Conservation (phyloP, 2,888 invertebrate genomes). For the Limenitis arthemis region DNA sequence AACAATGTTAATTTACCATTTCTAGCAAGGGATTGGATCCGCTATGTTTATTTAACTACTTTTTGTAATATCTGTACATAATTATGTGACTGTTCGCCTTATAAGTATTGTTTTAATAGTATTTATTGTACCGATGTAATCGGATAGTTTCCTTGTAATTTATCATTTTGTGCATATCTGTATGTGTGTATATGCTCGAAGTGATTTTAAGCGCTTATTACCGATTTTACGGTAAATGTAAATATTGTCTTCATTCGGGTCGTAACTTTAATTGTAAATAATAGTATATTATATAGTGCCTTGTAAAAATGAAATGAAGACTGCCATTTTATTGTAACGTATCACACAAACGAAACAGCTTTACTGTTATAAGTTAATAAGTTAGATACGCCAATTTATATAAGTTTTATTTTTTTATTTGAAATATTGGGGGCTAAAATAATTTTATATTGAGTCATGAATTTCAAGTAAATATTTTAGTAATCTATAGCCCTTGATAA, state of each 20-base stretch:
- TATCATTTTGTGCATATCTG: constrained; percentile 65
- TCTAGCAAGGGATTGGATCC: not conserved
- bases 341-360: constrained; percentile 60
- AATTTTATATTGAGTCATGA: constrained; percentile 12
- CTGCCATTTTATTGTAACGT: constrained; percentile 65
- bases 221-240: constrained; percentile 71
- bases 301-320: constrained; percentile 64
- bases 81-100: constrained; percentile 54
- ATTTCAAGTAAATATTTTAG: not conserved
- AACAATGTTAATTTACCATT: not conserved
- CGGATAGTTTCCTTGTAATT: constrained; percentile 44
- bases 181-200: constrained; percentile 61
- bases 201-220: constrained; percentile 69
- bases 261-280: constrained; percentile 64
- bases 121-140: constrained; percentile 66
- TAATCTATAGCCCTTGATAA: not conserved
- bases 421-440: constrained; percentile 6
- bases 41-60: not conserved
- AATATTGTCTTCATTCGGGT: constrained; percentile 59
- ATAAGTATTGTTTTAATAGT: constrained; percentile 61
- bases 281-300: constrained; percentile 52
- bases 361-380: constrained; percentile 62
- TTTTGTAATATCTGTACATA: constrained; percentile 42
- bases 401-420: constrained; percentile 31
- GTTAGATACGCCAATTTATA: constrained; percentile 39